Conservation (phyloP, 2,888 invertebrate species). For the Schizaphis graminum region DNA sequence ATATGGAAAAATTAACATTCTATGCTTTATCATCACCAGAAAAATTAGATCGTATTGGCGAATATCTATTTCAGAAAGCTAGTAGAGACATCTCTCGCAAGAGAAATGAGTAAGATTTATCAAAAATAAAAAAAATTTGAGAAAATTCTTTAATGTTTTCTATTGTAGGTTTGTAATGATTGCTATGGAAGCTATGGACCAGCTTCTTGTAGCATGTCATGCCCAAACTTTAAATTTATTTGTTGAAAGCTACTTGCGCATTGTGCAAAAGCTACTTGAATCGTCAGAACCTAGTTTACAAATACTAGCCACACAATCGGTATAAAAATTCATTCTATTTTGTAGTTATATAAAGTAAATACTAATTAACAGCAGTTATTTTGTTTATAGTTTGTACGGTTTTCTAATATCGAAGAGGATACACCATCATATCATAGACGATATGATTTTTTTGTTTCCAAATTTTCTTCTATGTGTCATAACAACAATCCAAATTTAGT, state of each 20-base stretch:
- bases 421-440: conserved; percentile 98
- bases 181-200: conserved; percentile 99
- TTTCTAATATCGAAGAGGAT: conserved; percentile 99
- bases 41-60: conserved; percentile 97
- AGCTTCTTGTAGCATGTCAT: conserved; percentile 94
- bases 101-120: conserved; percentile 80
- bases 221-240: conserved; percentile 97
- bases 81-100: conserved; percentile 90
- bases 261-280: conserved; percentile 97
- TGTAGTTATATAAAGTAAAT: conserved; percentile 19
- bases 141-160: conserved; percentile 45
- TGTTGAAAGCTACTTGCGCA: conserved; percentile 97
- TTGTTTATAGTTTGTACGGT: conserved; percentile 89
- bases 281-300: conserved; percentile 95
- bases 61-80: conserved; percentile 93
- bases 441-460: conserved; percentile 99
- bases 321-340: conserved; percentile 71
- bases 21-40: conserved; percentile 98
- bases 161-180: conserved; percentile 87
- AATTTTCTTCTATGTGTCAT: conserved; percentile 99
- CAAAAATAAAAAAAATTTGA: background rate
- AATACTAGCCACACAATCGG: conserved; percentile 94
- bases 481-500: conserved; percentile 82
- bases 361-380: conserved; percentile 7
- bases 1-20: conserved; percentile 99